Conservation (phyloP, 2,888 invertebrate genomes). For the Xanthostigma xanthostigma region DNA sequence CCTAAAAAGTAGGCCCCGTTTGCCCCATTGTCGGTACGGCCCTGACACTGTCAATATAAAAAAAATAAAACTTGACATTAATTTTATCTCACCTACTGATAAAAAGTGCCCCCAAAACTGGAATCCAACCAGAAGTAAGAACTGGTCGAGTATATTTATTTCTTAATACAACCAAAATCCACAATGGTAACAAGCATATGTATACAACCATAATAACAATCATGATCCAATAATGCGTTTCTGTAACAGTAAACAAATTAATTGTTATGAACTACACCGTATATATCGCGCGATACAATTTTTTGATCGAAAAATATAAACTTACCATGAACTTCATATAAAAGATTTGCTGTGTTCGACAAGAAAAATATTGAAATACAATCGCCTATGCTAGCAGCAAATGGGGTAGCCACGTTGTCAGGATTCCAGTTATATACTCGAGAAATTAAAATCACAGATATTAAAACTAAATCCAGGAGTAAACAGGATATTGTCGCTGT, state of each 20-base stretch:
- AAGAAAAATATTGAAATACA: conserved; percentile 80
- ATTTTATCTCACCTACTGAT: conserved; percentile 71
- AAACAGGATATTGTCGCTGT: conserved; percentile 90
- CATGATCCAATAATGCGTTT: conserved; percentile 58
- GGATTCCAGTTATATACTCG: conserved; percentile 79
- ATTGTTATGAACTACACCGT: background rate
- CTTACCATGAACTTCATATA: conserved; percentile 56
- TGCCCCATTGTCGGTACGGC: too few relatives aligned
- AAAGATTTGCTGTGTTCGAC: conserved; percentile 64
- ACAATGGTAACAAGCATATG: conserved; percentile 63
- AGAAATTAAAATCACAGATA: conserved; percentile 75
- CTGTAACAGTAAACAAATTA: conserved; percentile 27
- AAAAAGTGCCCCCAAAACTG: conserved; percentile 84
- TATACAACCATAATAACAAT: conserved; percentile 57
- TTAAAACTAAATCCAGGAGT: conserved; percentile 78
- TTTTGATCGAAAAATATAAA: conserved; percentile 3
- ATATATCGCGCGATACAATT: background rate
- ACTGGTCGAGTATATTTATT: conserved; percentile 80
- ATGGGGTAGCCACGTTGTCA: conserved; percentile 91
- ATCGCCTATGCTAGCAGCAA: conserved; percentile 93
- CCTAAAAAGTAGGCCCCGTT: too few relatives aligned
- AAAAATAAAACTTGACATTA: background rate
- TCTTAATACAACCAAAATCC: conserved; percentile 68
- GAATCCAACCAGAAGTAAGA: conserved; percentile 84
- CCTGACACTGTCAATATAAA: background rate